These are phyloP conservation scores for Dinoponera quadriceps DNA, from an alignment of 1,140 invertebrate genomes.

Conservation along the genomic window DNA sequence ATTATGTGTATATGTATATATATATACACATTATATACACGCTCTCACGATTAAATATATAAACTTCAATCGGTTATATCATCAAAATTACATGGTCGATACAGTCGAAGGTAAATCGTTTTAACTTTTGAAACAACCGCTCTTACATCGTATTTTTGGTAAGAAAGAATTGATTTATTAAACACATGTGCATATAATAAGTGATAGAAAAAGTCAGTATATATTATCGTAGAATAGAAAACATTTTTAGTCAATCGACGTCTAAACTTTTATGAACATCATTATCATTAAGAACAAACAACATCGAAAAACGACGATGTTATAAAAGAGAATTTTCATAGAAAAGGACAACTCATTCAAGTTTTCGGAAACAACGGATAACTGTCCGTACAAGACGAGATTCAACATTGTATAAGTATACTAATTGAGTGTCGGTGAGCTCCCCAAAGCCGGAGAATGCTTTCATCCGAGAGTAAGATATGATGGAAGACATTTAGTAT, in stretches of 20 bases:
- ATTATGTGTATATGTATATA: too few relatives aligned
- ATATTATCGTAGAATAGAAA: slow-evolving; percentile 22
- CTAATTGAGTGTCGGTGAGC: slow-evolving; percentile 26
- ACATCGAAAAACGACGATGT: slow-evolving; percentile 62
- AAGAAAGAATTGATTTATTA: slow-evolving; percentile 58
- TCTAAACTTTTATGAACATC: slow-evolving; percentile 21
- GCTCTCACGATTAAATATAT: slow-evolving; percentile 59
- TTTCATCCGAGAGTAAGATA: slow-evolving; percentile 29
- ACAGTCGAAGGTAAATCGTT: slow-evolving; percentile 53
- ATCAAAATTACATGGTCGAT: slow-evolving; percentile 73
- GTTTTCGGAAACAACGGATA: slow-evolving; percentile 8
- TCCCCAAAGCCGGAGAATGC: not conserved
- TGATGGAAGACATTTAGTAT: slow-evolving; percentile 54
- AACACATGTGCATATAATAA: slow-evolving; percentile 68
- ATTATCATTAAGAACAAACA: slow-evolving; percentile 47
- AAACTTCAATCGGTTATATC: slow-evolving; percentile 62
- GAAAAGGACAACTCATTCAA: slow-evolving; percentile 1
- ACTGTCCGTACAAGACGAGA: slow-evolving; percentile 25
- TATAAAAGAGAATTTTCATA: slow-evolving; percentile 30
- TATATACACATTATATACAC: too few relatives aligned
- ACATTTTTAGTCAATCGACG: slow-evolving; percentile 21
- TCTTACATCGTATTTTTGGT: slow-evolving; percentile 66
- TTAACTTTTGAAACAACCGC: slow-evolving; percentile 36
- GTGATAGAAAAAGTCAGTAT: slow-evolving; percentile 54
- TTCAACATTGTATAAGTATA: slow-evolving; percentile 38